Base-by-base conservation (phyloP, 1,140 invertebrate genomes). In the Popillia japonica region DNA sequence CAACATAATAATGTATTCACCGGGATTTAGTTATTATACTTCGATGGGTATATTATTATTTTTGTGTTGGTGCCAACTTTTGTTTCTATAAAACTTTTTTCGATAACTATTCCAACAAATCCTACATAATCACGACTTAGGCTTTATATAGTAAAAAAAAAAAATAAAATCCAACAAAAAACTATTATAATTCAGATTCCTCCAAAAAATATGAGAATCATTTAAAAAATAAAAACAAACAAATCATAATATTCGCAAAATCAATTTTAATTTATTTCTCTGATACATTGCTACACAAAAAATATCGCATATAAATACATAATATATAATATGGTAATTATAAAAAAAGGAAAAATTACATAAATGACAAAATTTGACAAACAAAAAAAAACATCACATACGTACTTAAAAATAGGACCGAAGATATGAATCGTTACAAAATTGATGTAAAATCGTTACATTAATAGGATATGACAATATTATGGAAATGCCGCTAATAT, bases 221-320 rank as follows among this genome's bases (percentile, higher is more conserved):
- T 48, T 14, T 48, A 48, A 48, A 14, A 48, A 48, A 48, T 48
- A 48, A 48, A 48, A 48, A 17, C 2, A 34, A 34, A 34, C 27
- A 55, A 68, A 68, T 27, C 61, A 68, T 27, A 68, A 68, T 27
- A 34, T 68, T 68, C 61, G 22, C 61, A 68, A 68, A 68, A 17
- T 27, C 22, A 68, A 68, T 68, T 68, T 68, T 8, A 68, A 20
- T 68, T 68, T 68, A 68, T 68, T 68, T 6, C 22, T 68, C 61
- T 55, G 48, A 55, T 55, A 55, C 48, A 55, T 55, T 55, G 48
- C 2, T 55, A 55, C 11, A n/a, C 11, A 23, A 23, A 48, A 68
- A 68, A 68, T 68, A 34, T 68, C 61, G 61, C 61, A 68, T 68
- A 68, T 68, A 68, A 68, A 68, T 68, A 68, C 61, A 68, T 34